Conservation (phyloP, 2,113 vertebrate genomes). For the Pangasianodon gigas region DNA sequence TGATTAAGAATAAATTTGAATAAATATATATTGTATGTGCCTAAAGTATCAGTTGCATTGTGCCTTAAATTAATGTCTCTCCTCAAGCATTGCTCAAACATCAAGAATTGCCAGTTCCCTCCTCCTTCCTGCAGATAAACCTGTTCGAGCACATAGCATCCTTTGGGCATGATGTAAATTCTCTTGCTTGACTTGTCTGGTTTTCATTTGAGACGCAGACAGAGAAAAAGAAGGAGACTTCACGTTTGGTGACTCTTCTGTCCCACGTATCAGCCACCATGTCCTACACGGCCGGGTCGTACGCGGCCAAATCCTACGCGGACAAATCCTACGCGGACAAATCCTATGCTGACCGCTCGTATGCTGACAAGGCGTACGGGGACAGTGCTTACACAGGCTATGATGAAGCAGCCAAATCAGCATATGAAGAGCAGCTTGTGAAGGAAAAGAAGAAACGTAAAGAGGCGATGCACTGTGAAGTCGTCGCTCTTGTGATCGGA, state of each 20-base stretch:
- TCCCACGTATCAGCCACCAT: conserved; percentile 17
- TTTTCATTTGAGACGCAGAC: conserved; percentile 52
- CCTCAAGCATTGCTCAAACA: conserved; percentile 28
- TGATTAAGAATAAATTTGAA: not conserved
- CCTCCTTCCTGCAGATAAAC: conserved; percentile 63
- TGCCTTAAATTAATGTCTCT: not conserved
- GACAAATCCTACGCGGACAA: conserved; percentile 60
- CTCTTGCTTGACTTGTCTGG: conserved; percentile 28
- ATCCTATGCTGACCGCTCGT: conserved; percentile 44
- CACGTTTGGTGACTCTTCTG: not conserved
- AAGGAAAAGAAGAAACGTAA: conserved; percentile 64
- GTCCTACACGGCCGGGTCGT: conserved; percentile 51
- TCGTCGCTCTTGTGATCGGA: conserved; percentile 79
- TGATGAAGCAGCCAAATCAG: conserved; percentile 51
- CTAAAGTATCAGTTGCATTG: not conserved
- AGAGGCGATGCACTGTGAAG: conserved; percentile 73
- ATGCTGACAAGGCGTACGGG: conserved; percentile 59
- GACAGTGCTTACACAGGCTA: conserved; percentile 65
- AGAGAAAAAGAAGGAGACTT: conserved; percentile 18
- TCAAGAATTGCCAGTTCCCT: conserved; percentile 50
- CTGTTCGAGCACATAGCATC: conserved; percentile 68
- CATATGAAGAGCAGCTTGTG: conserved; percentile 62
- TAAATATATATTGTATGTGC: not conserved
- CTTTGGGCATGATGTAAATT: conserved; percentile 66
- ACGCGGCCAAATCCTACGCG: conserved; percentile 32